Evolutionary conservation across 2,113 vertebrate genomes (phyloP), one percentile per base, ranked within the genome.

Genomic region (Chunga burmeisteri): DNA sequence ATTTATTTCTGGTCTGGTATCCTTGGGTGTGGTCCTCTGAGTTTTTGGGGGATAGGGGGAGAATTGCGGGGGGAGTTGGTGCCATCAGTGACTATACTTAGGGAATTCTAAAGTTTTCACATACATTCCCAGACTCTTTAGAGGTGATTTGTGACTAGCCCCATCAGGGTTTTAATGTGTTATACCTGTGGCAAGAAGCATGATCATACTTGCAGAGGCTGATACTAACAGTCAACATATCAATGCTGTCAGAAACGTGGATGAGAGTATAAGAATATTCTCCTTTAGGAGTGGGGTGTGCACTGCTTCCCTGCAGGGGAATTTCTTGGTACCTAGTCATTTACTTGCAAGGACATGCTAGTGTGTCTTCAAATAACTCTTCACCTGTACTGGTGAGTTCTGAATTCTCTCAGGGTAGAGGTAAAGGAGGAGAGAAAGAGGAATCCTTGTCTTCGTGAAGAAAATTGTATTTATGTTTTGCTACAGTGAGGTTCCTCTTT

Each of bases 321-420:
- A 94, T 95, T 96, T 92, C 88, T 92, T 56, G n/a, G 29, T 81
- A 86, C 62, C 42, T 89, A 65, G 74, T 90, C 82, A 94, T 86
- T 87, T 59, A 56, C 90, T 86, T 96, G 94, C 89, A 85, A 72
- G 62, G 71, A 81, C 93, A 85, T 93, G 94, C 73, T 95, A 22
- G 6, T 81, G 53, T 82, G 52, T 91, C 78, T 90, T 93, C 36
- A 82, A 72, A n/a, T 73, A 85, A 50, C 29, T 93, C 49, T 89
- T 87, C 23, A 66, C 16, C 17, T 80, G 11, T 75, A 44, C 59
- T 86, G 23, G 21, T 73, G 93, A 88, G 46, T 42, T 80, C 11
- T 93, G 58, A 83, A 77, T 90, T 90, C 67, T 93, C 13, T 62
- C 3, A 10, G 47, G 18, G 36, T 56, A 36, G 27, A 77, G 14